These are phyloP conservation scores for Crotalus tigris DNA, from an alignment of 2,113 vertebrate species.

Conservation along the genomic window DNA sequence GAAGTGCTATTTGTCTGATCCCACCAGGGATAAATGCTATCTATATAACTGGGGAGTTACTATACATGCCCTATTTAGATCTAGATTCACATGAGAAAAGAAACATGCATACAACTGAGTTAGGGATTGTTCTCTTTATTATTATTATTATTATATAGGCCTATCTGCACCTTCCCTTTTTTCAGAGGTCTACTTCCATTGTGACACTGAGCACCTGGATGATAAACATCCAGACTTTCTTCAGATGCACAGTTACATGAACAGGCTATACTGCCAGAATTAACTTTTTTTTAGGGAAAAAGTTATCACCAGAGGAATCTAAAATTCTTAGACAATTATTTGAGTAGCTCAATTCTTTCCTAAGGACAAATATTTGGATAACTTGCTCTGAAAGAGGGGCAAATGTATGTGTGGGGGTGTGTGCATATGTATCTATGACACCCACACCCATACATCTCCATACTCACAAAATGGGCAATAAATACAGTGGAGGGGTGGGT, in stretches of 20 bases:
- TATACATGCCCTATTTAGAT: background rate
- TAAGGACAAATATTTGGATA: background rate
- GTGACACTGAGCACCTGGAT: background rate
- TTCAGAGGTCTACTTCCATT: background rate
- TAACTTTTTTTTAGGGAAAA: background rate
- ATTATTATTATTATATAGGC: background rate
- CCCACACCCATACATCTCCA: background rate
- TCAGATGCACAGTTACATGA: background rate
- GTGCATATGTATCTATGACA: background rate
- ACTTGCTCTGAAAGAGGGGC: background rate
- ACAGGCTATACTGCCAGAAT: background rate
- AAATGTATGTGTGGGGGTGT: background rate
- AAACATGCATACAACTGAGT: slow-evolving; percentile 5
- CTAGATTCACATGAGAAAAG: background rate
- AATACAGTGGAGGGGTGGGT: background rate
- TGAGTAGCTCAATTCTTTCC: background rate
- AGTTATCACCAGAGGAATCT: background rate
- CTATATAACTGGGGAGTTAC: background rate
- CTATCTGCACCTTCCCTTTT: background rate
- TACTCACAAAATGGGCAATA: background rate
- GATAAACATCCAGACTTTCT: background rate
- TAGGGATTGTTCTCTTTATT: background rate
- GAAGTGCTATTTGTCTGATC: background rate
- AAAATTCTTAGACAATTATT: background rate
- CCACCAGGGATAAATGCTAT: background rate